Percentiles rank a stretch among this genome's conserved stretches.
Conservation (phyloP, 2,888 invertebrate genomes). For the Agriopis marginaria region DNA sequence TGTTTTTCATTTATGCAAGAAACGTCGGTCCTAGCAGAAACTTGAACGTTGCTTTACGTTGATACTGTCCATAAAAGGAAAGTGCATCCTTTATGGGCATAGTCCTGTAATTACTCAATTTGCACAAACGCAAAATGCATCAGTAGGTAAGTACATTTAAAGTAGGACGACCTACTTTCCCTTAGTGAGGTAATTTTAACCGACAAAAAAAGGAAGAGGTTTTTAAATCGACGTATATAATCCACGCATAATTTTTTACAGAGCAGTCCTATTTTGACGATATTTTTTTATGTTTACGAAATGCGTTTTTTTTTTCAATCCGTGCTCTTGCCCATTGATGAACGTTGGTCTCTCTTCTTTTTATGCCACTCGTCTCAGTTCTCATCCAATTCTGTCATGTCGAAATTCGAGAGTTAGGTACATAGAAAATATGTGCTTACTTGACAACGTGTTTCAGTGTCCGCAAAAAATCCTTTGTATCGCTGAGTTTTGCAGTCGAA, state of each 20-base stretch:
- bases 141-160: conserved; percentile 38
- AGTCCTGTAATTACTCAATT: conserved; percentile 44
- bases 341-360: background rate
- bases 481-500: conserved; percentile 94
- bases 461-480: conserved; percentile 96
- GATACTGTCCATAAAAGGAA: conserved; percentile 43
- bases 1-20: conserved; percentile 30
- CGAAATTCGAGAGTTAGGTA: background rate
- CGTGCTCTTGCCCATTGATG: too few species aligned
- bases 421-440: conserved; percentile 67
- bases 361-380: background rate
- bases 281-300: background rate
- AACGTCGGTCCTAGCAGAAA: conserved; percentile 32
- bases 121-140: conserved; percentile 45
- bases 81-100: conserved; percentile 44
- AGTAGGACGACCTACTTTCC: conserved; percentile 52
- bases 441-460: conserved; percentile 95
- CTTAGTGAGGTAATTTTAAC: conserved; percentile 24
- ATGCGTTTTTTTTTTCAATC: background rate
- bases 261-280: too few species aligned
- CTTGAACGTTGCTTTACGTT: conserved; percentile 29
- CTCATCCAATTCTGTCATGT: too few species aligned
- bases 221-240: too few species aligned
- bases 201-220: too few species aligned
- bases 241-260: too few species aligned